Base-by-base conservation (phyloP, 35 echinoderm and acorn worm genomes). In the Stichopus chloronotus region DNA sequence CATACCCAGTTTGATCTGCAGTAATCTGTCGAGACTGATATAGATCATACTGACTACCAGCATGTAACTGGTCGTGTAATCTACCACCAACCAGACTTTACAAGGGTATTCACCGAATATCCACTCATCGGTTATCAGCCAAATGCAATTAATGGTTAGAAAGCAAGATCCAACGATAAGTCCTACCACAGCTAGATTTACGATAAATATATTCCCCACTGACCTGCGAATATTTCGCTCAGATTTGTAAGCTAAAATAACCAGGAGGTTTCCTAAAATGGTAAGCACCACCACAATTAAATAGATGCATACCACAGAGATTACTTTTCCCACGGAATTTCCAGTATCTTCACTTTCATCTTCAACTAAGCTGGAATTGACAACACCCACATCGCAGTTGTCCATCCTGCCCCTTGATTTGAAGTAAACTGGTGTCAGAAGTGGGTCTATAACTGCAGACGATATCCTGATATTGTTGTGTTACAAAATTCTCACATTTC, bases 31-130 rank as follows among this genome's bases (percentile, higher is more conserved):
- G 10, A 91, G 58, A 9, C 71, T 78, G 9, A 91, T 91, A 57
- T 78, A 91, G 19, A 91, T 91, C 90, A 91, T 91, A 59, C 76
- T 91, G 2, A 91, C 52, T 5, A 79, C 90, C 23, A 91, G 79
- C 90, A 91, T 91, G 55, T 91, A 91, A 25, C 90, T 91, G n/a
- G 90, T 79, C 2, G 55, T 88, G 59, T 93, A 93, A 43, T 93
- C 92, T 9, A 93, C 25, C 6, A 93, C 84, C 76, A 93, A 23
- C 83, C 82, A 93, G n/a, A 79, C 53, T 79, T 93, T 93, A 79
- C 92, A 93, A 82, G 86, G 72, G 14, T 63, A 77, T 76, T 93
- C 92, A 16, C 92, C 92, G 5, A 93, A 88, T 5, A 88, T 54
- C 92, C 92, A 93, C 4, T 57, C 17, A 23, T 93, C 84, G 10